Conservation (phyloP, 1,140 invertebrate genomes). For the Nephotettix cincticeps region DNA sequence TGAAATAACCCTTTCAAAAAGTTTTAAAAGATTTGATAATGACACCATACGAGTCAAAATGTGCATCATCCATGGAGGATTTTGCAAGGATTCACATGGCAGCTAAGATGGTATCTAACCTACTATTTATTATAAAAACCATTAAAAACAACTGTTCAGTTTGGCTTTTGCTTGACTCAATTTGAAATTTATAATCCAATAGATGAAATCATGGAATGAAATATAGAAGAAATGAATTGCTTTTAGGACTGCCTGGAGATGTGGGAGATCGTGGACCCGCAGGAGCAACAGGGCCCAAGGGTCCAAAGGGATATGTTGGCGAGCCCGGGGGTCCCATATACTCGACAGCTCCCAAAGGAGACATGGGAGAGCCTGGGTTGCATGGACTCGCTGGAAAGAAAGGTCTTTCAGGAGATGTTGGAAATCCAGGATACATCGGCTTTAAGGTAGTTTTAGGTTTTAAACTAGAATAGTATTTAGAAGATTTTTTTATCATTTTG, state of each 20-base stretch:
- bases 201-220: no score
- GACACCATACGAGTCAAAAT: no score
- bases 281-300: conserved; percentile 50
- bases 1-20: no score
- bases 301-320: conserved; percentile 33
- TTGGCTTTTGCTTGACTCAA: no score
- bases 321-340: conserved; percentile 23
- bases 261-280: conserved; percentile 46
- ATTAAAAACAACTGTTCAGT: no score
- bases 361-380: conserved; percentile 51
- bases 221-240: no score
- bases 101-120: no score
- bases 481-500: not conserved
- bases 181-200: no score
- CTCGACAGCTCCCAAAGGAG: conserved; percentile 55
- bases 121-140: no score
- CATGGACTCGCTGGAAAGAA: conserved; percentile 54
- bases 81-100: no score
- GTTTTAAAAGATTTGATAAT: no score
- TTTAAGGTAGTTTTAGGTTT: conserved; percentile 30
- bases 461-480: not conserved
- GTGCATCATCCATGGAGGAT: no score
- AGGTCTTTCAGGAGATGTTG: conserved; percentile 32
- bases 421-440: conserved; percentile 29
- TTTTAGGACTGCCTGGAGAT: conserved; percentile 35